Conservation (phyloP, 1,140 invertebrate species). For the Eulimnadia texana region DNA sequence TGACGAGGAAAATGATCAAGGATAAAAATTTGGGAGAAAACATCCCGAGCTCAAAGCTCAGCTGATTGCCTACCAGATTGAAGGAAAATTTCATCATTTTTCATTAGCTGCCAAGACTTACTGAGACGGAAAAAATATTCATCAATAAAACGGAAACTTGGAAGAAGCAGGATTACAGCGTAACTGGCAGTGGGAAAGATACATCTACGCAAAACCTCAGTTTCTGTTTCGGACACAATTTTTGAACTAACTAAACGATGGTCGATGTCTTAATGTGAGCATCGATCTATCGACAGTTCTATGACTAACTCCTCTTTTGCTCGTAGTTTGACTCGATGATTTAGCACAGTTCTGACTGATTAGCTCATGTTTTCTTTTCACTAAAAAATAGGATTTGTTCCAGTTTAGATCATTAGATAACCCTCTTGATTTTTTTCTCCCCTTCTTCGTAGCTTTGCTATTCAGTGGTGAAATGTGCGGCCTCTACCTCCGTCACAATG, state of each 20-base stretch:
- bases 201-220: too few species aligned
- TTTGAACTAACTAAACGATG: too few species aligned
- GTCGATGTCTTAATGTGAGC: too few species aligned
- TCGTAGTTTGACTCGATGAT: too few species aligned
- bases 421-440: neutral
- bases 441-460: neutral
- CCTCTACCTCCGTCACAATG: too few species aligned
- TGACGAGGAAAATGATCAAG: neutral
- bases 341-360: too few species aligned
- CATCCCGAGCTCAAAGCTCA: neutral
- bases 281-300: too few species aligned
- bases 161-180: neutral
- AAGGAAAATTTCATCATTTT: neutral
- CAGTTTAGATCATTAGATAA: neutral
- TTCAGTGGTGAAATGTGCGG: too few species aligned
- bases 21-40: neutral
- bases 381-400: too few species aligned
- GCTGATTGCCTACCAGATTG: neutral
- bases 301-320: too few species aligned
- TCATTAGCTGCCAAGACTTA: neutral
- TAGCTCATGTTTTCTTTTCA: too few species aligned
- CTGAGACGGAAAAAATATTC: neutral
- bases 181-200: neutral
- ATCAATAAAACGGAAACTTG: neutral
- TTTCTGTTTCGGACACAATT: too few species aligned